Evolutionary conservation across 2,113 vertebrate species (phyloP), one percentile per base, ranked within the genome.

Genomic region (Noctilio leporinus): DNA sequence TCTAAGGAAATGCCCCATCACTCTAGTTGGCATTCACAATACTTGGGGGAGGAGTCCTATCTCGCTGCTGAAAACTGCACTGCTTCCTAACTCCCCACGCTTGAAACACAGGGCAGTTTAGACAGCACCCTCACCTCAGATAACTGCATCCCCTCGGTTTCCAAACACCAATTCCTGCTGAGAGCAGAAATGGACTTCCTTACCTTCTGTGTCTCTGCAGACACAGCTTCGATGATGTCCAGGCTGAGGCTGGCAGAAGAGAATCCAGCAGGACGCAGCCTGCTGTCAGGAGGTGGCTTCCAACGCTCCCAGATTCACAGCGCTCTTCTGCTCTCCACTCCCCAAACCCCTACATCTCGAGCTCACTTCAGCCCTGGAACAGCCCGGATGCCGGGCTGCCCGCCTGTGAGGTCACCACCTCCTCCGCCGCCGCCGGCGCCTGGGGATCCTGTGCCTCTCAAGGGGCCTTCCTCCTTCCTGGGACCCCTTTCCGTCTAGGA

Each of bases 341-440:
- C 76, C 38, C 38, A 57, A 40, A 4, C 30, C 83, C 77, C 88
- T 93, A 95, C 93, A 91, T 93, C 43, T 35, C 4, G 51, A 0
- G 30, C 5, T 43, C 75, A 57, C 64, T 40, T 30, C 15, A 1
- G 67, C 72, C 38, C 86, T 14, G 12, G n/a, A 38, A 33, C 33
- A 38, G 75, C 43, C 51, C 73, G 4, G 33, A 45, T 12, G 65
- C 62, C 26, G 26, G 45, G 83, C 55, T 11, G 49, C 30, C 15
- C 4, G 51, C 69, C 33, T 3, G 65, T 0, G 10, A 10, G 17
- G 69, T 92, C 65, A 97, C 96, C 97, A 97, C 95, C 96, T 85
- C 69, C 97, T 82, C 57, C 97, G n/a, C 57, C 97, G n/a, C 57
- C 95, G 45, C 38, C 96, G 64, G 38, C 96, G 88, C 91, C 92